Evolutionary conservation across 1,140 invertebrate species (phyloP), one percentile per base, ranked within the genome.

Genomic region (Conus betulinus): DNA sequence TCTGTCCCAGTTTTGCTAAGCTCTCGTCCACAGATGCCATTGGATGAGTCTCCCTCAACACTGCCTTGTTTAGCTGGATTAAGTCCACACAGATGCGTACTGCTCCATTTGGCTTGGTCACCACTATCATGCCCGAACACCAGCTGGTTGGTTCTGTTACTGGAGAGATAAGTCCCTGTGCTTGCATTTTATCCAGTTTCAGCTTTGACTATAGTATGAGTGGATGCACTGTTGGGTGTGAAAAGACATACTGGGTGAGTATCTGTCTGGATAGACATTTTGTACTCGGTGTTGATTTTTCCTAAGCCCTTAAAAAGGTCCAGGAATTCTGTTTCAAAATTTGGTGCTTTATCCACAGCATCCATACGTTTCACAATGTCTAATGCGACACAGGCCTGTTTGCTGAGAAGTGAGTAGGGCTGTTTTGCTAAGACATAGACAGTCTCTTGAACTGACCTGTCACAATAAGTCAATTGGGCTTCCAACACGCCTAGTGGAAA

Each of bases 1-100:
- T 96, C 96, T 55, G 85, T 25, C 51, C 76, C 55, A 91, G 53
- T 83, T 87, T 85, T 4, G 87, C 74, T n/a, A 78, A 11, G 74
- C 74, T 78, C 74, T 78, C 23, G 74, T 78, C 74, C 17, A 78
- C 74, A 11, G 74, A 78, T 27, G 39, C n/a, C 78, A 81, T 81
- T 7, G 78, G 78, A 27, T 81, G 78, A n/a, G 39, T 39, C 39
- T 39, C 39, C 39, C 39, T 23, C 81, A 51, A 15, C 20, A 83
- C 81, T 5, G 67, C 74, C 53, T 88, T 87, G 85, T 91, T 90
- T 10, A 78, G 74, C 17, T 84, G 83, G 20, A 71, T 90, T 7
- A 87, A 53, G 60, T 92, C 90, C 17, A 92, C 87, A 85, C 91
- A 92, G 11, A 92, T 91, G 51, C 91, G 23, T 1, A 91, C 67